Conservation (phyloP, 2,888 invertebrate genomes). For the Lycocerus yunnanus region DNA sequence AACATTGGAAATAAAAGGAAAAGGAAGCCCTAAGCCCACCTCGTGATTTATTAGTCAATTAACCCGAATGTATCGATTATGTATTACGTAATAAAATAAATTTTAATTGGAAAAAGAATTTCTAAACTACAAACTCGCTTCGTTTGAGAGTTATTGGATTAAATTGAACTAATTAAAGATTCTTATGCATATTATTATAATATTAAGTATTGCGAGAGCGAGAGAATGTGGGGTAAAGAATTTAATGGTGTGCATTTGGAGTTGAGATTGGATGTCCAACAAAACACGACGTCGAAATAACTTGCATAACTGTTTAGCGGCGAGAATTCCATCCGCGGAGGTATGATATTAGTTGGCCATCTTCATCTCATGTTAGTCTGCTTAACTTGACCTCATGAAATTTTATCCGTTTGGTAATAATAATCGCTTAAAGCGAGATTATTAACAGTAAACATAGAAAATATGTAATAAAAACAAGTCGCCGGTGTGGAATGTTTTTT, state of each 20-base stretch:
- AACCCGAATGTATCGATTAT: not conserved
- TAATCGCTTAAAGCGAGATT: constrained; percentile 6
- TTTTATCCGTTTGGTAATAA: constrained; percentile 26
- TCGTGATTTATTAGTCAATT: not conserved
- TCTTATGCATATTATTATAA: too few relatives aligned
- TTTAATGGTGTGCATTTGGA: constrained; percentile 11
- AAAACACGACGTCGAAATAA: constrained; percentile 33
- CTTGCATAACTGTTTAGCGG: constrained; percentile 34
- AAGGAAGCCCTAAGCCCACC: not conserved
- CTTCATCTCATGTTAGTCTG: constrained; percentile 14
- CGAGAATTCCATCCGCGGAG: constrained; percentile 28
- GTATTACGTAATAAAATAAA: not conserved
- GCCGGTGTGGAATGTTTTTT: not conserved
- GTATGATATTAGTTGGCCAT: constrained; percentile 21
- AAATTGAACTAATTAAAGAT: not conserved
- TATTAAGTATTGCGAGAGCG: not conserved
- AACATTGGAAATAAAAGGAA: not conserved
- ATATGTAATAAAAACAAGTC: not conserved
- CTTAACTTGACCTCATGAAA: constrained; percentile 34
- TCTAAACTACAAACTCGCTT: not conserved
- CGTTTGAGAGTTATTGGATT: not conserved
- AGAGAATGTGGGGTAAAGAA: constrained; percentile 17
- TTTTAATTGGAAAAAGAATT: not conserved
- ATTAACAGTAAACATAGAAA: not conserved
- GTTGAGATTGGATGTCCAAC: constrained; percentile 16